phyloP scores from a whole-genome alignment of 2,797 vertebrate genomes.

The Parauchenoglanis punctatus region DNA sequence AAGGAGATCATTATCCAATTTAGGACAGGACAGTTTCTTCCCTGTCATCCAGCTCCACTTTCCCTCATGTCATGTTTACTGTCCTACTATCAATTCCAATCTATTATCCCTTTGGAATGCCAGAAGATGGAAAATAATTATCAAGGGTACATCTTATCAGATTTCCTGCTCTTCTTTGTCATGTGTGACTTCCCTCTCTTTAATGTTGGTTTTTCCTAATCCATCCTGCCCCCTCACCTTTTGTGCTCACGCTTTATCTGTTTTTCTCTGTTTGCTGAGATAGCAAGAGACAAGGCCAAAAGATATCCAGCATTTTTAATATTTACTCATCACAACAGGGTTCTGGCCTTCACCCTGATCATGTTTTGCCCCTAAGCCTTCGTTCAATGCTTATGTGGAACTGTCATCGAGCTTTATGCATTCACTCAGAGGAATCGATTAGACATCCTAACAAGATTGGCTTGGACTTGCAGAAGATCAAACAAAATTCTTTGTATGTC shows the following conservation, averaged over 20 bases:
- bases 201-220: conserved; percentile 42
- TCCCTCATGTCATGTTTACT: conserved; percentile 59
- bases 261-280: conserved; percentile 67
- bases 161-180: conserved; percentile 58
- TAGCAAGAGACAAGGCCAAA: conserved; percentile 75
- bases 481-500: conserved; percentile 68
- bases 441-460: conserved; percentile 56
- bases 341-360: conserved; percentile 37
- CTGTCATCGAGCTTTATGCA: conserved; percentile 61
- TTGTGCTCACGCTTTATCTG: conserved; percentile 38
- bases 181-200: conserved; percentile 54
- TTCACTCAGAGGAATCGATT: conserved; percentile 67
- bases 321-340: conserved; percentile 63
- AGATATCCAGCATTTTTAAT: conserved; percentile 69
- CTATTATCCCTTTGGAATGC: conserved; percentile 60
- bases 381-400: conserved; percentile 13
- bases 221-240: conserved; percentile 51
- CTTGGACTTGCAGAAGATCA: conserved; percentile 63
- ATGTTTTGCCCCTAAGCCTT: conserved; percentile 6
- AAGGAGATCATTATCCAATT: conserved; percentile 70
- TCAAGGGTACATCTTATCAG: conserved; percentile 59
- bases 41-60: conserved; percentile 48
- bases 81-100: conserved; percentile 66
- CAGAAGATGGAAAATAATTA: conserved; percentile 65
- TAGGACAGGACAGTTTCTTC: conserved; percentile 58